These are phyloP conservation scores for Propithecus deckenii DNA, from an alignment of 2,797 vertebrate genomes.

Conservation along the genomic window DNA sequence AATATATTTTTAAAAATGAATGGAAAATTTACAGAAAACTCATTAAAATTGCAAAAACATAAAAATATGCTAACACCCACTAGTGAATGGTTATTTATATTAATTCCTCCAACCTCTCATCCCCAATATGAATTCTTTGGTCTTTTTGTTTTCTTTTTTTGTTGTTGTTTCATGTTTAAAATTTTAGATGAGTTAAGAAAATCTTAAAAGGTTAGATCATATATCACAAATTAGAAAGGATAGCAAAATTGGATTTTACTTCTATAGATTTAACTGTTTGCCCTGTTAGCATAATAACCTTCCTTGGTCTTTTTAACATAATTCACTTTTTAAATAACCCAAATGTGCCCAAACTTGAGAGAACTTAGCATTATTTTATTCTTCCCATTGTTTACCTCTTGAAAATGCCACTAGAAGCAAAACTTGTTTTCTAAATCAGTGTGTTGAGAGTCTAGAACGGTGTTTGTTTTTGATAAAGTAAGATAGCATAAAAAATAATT, in stretches of 20 bases:
- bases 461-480: slow-evolving; percentile 37
- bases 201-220: background rate
- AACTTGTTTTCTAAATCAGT: slow-evolving; percentile 52
- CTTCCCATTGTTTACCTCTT: slow-evolving; percentile 9
- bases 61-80: background rate
- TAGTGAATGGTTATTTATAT: background rate
- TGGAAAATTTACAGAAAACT: background rate
- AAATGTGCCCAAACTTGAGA: background rate
- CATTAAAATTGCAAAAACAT: background rate
- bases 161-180: background rate
- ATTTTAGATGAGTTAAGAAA: background rate
- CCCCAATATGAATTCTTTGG: background rate
- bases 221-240: background rate
- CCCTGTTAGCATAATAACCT: background rate
- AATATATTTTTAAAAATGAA: background rate
- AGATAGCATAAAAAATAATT: background rate
- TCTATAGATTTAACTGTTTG: background rate
- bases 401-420: background rate
- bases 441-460: slow-evolving; percentile 26
- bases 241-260: background rate
- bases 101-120: background rate
- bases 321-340: background rate
- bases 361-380: slow-evolving; percentile 1
- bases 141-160: background rate
- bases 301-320: background rate